Evolutionary conservation across 2,113 vertebrate genomes (phyloP).

Genomic region (Amblyopsis rosae): DNA sequence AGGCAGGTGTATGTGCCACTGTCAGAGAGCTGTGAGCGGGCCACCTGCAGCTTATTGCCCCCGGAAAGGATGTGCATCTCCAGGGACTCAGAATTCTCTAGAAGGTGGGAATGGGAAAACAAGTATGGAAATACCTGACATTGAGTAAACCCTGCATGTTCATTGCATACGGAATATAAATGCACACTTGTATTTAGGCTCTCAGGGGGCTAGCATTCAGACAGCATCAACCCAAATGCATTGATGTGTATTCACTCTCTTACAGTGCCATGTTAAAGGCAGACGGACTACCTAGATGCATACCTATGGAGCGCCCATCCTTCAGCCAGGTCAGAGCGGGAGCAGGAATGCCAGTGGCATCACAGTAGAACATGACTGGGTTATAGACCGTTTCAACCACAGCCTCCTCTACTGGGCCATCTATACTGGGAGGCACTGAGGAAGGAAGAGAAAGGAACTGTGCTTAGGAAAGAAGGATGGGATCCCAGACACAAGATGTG

Average conservation of each 20-base stretch:
- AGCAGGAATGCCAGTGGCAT: constrained; percentile 90
- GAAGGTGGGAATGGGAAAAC: neutral
- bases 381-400: constrained; percentile 85
- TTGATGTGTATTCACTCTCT: too few relatives aligned
- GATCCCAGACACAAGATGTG: neutral
- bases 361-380: constrained; percentile 87
- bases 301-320: constrained; percentile 87
- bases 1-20: constrained; percentile 86
- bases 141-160: too few relatives aligned
- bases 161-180: too few relatives aligned
- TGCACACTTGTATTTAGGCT: too few relatives aligned
- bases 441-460: neutral
- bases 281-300: neutral
- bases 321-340: constrained; percentile 89
- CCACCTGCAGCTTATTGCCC: constrained; percentile 90
- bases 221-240: too few relatives aligned
- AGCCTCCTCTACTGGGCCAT: constrained; percentile 80
- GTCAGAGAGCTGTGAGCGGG: constrained; percentile 84
- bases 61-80: constrained; percentile 92
- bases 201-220: too few relatives aligned
- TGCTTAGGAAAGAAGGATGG: neutral
- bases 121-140: neutral
- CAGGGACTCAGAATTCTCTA: constrained; percentile 86
- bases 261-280: too few relatives aligned
- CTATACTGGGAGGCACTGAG: constrained; percentile 88